These are phyloP conservation scores for Meriones unguiculatus DNA, from an alignment of 2,113 vertebrate genomes.

Conservation along the genomic window DNA sequence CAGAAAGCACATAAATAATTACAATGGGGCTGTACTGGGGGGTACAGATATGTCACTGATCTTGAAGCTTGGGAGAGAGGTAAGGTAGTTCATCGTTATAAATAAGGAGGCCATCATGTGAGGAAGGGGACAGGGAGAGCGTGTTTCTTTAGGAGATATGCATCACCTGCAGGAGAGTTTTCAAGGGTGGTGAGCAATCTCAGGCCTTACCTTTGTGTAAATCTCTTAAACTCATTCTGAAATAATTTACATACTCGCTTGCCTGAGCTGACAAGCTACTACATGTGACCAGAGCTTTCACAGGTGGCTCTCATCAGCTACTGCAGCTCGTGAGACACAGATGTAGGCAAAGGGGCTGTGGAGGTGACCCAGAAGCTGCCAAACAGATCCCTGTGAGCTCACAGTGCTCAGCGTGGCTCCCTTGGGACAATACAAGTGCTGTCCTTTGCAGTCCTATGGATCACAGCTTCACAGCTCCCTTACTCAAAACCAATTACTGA, in stretches of 20 bases:
- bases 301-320: neutral
- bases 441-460: neutral
- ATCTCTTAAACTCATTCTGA: slow-evolving; percentile 28
- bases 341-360: neutral
- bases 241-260: neutral
- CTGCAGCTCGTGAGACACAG: neutral
- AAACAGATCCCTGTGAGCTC: neutral
- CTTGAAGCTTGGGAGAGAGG: neutral
- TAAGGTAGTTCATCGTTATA: neutral
- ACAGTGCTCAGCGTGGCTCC: neutral
- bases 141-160: neutral
- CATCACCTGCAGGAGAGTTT: neutral
- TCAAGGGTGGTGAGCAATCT: neutral
- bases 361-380: neutral
- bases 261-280: neutral
- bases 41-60: neutral
- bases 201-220: slow-evolving; percentile 26
- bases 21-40: neutral
- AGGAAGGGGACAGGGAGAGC: neutral
- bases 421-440: neutral
- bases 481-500: slow-evolving; percentile 30
- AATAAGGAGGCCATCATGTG: neutral
- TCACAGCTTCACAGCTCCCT: neutral
- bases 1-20: neutral
- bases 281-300: neutral